A percentile compares a stretch with the other conserved stretches of the same genome.
Conservation (phyloP, 2,113 vertebrate species). For the Clarias magur region DNA sequence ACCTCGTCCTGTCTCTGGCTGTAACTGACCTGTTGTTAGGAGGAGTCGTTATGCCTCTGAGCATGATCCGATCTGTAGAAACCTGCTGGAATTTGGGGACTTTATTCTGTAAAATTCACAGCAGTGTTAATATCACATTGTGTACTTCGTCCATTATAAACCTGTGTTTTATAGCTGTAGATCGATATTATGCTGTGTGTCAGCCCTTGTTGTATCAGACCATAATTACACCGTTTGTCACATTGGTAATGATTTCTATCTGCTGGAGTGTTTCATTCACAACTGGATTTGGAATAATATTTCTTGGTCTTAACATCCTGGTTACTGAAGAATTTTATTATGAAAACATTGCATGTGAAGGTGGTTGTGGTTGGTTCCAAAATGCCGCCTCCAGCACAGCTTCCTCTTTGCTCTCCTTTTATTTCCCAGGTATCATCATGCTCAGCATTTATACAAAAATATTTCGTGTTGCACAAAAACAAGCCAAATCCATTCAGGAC, state of each 20-base stretch:
- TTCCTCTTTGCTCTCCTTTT: constrained; percentile 75
- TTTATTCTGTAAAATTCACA: constrained; percentile 59
- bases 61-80: constrained; percentile 52
- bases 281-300: constrained; percentile 80
- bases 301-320: constrained; percentile 75
- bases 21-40: constrained; percentile 55
- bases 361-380: constrained; percentile 74
- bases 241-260: constrained; percentile 70
- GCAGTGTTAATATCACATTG: constrained; percentile 54
- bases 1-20: constrained; percentile 57
- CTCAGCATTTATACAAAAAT: constrained; percentile 77
- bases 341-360: constrained; percentile 61
- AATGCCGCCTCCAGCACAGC: constrained; percentile 69
- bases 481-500: constrained; percentile 73
- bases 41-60: constrained; percentile 56
- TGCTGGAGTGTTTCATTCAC: constrained; percentile 76
- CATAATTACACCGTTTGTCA: constrained; percentile 63
- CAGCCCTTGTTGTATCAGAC: constrained; percentile 72
- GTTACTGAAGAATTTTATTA: constrained; percentile 71
- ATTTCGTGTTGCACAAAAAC: constrained; percentile 74
- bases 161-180: constrained; percentile 56
- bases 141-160: constrained; percentile 54
- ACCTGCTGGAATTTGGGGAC: constrained; percentile 58
- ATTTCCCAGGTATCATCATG: constrained; percentile 77
- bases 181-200: constrained; percentile 59